phyloP scores from a whole-genome alignment of 2,113 vertebrate species.

The Vimba vimba region DNA sequence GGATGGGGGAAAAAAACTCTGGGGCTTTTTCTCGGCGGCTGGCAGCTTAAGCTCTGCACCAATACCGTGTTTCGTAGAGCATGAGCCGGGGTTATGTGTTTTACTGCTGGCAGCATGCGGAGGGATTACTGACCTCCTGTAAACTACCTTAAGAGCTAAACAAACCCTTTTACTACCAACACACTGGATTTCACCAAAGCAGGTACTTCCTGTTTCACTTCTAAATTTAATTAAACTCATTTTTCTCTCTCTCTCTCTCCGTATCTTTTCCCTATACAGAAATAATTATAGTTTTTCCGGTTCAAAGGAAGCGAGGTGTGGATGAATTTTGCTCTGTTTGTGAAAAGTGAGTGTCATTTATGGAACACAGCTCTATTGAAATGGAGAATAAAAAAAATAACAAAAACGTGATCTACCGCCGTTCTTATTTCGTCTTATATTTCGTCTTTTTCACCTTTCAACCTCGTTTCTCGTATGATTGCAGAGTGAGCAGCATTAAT shows the following conservation, averaged over 20 bases:
- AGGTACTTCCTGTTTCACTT: conserved; percentile 7
- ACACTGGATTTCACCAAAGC: conserved; percentile 46
- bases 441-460: conserved; percentile 15
- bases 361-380: conserved; percentile 11
- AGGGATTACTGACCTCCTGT: conserved; percentile 72
- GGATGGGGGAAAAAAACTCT: conserved; percentile 62
- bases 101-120: conserved; percentile 22
- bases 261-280: neutral
- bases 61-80: conserved; percentile 69
- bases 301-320: conserved; percentile 10
- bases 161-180: conserved; percentile 47
- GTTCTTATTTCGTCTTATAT: conserved; percentile 26
- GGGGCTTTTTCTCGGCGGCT: conserved; percentile 68
- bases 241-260: neutral
- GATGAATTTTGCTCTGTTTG: neutral
- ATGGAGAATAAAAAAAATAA: neutral
- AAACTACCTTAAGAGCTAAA: conserved; percentile 68
- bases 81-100: conserved; percentile 60
- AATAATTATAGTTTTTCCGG: conserved; percentile 15
- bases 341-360: conserved; percentile 16
- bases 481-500: conserved; percentile 61
- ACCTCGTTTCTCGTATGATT: conserved; percentile 28
- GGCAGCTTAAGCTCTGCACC: conserved; percentile 73
- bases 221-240: conserved; percentile 36
- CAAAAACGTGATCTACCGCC: neutral